Evolutionary conservation across 2,888 invertebrate species (phyloP), one percentile per base, ranked within the genome.

Genomic region (Lithosia quadra): DNA sequence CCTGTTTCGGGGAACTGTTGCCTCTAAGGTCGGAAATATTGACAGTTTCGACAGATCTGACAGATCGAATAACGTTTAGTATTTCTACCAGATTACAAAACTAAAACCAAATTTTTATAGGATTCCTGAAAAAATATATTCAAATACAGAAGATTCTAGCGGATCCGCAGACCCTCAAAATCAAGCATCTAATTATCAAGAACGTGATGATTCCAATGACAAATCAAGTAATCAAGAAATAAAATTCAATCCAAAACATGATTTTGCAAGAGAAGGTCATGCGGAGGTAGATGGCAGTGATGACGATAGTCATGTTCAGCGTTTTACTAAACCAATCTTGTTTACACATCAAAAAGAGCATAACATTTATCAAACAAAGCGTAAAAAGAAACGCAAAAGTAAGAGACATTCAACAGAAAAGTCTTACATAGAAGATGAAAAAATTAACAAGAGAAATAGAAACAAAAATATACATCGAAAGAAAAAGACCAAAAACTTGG

Each of bases 321-420:
- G 49, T 53, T 63, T 63, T 24, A 63, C 62, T 63, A 28, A 33
- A 63, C 33, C 49, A 15, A 15, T 56, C 8, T n/a, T 21, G 15
- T 24, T 13, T 9, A n/a, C 7, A 13, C 4, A n/a, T 13, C 13
- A 28, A 1, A 13, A 15, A 53, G 15, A 15, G 1, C 8, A 11
- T 15, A 7, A 18, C n/a, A 11, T 10, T 28, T 8, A 62, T 4
- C 22, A 11, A 13, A n/a, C 28, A n/a, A n/a, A n/a, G 49, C 24
- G 4, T 28, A 7, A 62, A 43, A 62, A 49, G 11, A 49, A 62
- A 28, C 15, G 5, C 7, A 15, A n/a, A 18, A 3, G 11, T n/a
- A 10, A 28, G 3, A n/a, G 33, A 11, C 2, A 34, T 58, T 56
- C 56, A 21, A 24, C 4, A 21, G 56, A 56, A 24, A 56, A 21